Evolutionary conservation across 92 coral and sea anemone species (phyloP), one percentile per base, ranked within the genome.

Genomic region (Phenganax marumi): DNA sequence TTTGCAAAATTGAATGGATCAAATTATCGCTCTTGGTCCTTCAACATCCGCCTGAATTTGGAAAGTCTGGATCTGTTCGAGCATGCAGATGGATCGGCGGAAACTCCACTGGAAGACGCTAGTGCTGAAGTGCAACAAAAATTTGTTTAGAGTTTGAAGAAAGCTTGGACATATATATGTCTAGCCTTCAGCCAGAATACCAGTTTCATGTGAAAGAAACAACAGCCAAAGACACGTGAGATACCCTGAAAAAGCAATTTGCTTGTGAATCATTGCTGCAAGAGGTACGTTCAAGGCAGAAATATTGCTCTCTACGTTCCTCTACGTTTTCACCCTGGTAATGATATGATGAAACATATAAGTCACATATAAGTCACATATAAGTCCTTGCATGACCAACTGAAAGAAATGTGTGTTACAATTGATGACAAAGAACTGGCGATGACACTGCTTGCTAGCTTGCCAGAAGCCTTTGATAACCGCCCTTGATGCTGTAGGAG

Each of bases 21-120:
- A 7, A 75, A 75, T 50, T 75, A 75, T 52, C 80, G 80, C 19
- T 13, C 80, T 50, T 75, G 80, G 80, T 75, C 80, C 19, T 75
- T 75, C 25, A 75, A 50, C 39, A 75, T 75, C 4, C 80, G 80
- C 47, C 19, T 75, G 65, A 3, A 50, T 49, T 50, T 75, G 80
- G 80, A 75, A 75, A 75, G 80, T 43, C 65, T 49, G 0, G 80
- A 48, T 8, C 25, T 75, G 33, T 75, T 75, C 19, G 80, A 23
- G 25, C 80, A 75, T 51, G 62, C 80, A 49, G 80, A 49, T 50
- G 80, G 80, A 13, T 3, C 80, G 14, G 80, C 80, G 3, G 43
- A 75, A 75, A 50, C 66, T 50, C 80, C 80, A 46, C n/a, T 2
- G 55, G 62, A 75, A 75, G 80, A 75, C 66, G 80, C 80, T 18